Percentiles rank a stretch among this genome's conserved stretches.
phyloP scores from a whole-genome alignment of 1,140 invertebrate genomes.

The Pseudomyrmex flavicornis region DNA sequence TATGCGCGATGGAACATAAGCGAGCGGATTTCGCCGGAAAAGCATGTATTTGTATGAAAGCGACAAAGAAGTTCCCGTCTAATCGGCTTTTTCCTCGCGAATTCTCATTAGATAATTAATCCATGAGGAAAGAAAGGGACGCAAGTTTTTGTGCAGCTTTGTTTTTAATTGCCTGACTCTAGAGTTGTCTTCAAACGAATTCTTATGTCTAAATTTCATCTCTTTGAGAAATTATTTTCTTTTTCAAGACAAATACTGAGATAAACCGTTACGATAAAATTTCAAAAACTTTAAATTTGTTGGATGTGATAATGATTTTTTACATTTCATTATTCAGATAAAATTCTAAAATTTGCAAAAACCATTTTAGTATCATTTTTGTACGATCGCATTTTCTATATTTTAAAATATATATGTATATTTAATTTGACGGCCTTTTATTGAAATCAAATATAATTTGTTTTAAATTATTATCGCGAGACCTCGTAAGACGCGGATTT shows the following conservation, averaged over 20 bases:
- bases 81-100: neutral
- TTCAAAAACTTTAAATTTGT: too few species aligned
- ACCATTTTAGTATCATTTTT: neutral
- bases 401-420: too few species aligned
- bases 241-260: too few species aligned
- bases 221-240: too few species aligned
- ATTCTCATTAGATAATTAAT: slow-evolving; percentile 5
- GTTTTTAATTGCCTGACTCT: neutral
- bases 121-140: too few species aligned
- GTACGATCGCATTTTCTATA: too few species aligned
- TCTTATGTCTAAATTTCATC: too few species aligned
- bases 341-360: neutral
- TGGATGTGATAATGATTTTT: neutral
- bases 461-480: slow-evolving; percentile 1
- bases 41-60: neutral
- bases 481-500: slow-evolving; percentile 16
- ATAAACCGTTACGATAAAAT: too few species aligned
- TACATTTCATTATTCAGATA: neutral
- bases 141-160: neutral
- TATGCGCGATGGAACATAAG: neutral
- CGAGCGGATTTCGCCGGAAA: slow-evolving; percentile 7
- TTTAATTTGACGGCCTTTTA: too few species aligned
- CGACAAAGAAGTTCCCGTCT: neutral
- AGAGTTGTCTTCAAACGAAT: neutral
- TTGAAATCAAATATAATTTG: too few species aligned